Evolutionary conservation across 2,888 invertebrate genomes (phyloP), one percentile per base, ranked within the genome.

Genomic region (Diarsia mendica): DNA sequence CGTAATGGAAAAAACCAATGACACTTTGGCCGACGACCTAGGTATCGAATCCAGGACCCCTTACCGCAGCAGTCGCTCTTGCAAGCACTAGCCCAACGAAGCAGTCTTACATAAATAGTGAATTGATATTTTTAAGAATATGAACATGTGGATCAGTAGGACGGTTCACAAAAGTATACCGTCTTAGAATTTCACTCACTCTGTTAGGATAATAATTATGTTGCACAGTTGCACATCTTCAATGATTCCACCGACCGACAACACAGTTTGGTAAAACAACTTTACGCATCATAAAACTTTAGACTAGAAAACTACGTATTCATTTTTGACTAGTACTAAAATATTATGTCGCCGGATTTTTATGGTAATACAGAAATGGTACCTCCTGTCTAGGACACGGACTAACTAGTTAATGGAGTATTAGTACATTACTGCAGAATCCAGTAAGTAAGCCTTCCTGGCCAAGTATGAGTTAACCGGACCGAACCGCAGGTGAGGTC

Each of bases 271-370:
- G 55, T 23, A 13, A 55, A 23, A n/a, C n/a, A 4, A n/a, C 53
- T n/a, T 53, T n/a, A 0, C 11, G 53, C 53, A 53, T 53, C 5
- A 13, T 53, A 23, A 23, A 82, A 46, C 65, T 65, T 66, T 46
- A 28, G 23, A 64, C 75, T 72, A 55, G 51, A 70, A 75, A 72
- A 84, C 39, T 69, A 58, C 11, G 49, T 76, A 58, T 78, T 49
- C 33, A 84, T 84, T 75, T 83, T 73, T 72, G 76, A 78, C 71
- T 75, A 71, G 44, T 75, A 64, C 70, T 71, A 75, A 76, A 79
- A 77, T 85, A 79, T 83, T 28, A 79, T 71, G 67, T 69, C 61
- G 15, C n/a, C 8, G 44, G 69, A 78, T 82, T 84, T 84, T 73
- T 75, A 82, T 79, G 72, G 64, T 75, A 72, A 86, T 75, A 77